Evolutionary conservation across 1,140 invertebrate genomes (phyloP).

Genomic region (Ladona fulva): DNA sequence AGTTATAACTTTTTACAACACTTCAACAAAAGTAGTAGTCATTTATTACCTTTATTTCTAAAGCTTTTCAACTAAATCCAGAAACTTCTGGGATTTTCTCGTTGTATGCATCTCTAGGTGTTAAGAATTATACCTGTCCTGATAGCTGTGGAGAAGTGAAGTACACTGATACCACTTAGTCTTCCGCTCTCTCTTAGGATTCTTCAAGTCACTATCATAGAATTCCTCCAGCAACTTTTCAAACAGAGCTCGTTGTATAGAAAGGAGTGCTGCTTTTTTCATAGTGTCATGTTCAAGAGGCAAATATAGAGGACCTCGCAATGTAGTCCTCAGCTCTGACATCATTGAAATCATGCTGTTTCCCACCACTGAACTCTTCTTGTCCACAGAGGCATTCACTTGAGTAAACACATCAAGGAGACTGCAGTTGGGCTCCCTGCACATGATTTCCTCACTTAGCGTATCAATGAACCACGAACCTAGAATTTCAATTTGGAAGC

Average conservation of each 20-base stretch:
- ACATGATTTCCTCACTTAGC: neutral
- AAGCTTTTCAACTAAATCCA: too few species aligned
- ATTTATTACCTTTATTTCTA: too few species aligned
- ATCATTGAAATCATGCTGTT: neutral
- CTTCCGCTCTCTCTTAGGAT: too few species aligned
- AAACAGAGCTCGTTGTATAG: neutral
- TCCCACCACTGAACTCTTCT: neutral
- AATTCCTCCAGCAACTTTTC: neutral
- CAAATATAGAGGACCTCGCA: neutral
- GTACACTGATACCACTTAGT: too few species aligned
- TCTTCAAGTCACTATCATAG: neutral
- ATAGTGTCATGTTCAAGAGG: neutral
- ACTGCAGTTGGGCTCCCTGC: neutral
- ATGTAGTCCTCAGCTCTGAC: neutral
- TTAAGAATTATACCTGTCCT: too few species aligned
- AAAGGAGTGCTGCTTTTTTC: neutral
- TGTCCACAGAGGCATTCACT: neutral
- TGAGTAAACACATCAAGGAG: neutral
- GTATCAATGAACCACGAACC: constrained; percentile 17
- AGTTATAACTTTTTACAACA: too few species aligned
- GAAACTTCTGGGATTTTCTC: too few species aligned
- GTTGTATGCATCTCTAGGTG: too few species aligned
- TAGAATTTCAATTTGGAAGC: neutral
- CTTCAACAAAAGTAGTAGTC: too few species aligned
- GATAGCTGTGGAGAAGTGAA: too few species aligned